Percentiles rank a stretch among this genome's conserved stretches.
phyloP scores from a whole-genome alignment of 2,113 vertebrate species.

The Motacilla tschutschensis region DNA sequence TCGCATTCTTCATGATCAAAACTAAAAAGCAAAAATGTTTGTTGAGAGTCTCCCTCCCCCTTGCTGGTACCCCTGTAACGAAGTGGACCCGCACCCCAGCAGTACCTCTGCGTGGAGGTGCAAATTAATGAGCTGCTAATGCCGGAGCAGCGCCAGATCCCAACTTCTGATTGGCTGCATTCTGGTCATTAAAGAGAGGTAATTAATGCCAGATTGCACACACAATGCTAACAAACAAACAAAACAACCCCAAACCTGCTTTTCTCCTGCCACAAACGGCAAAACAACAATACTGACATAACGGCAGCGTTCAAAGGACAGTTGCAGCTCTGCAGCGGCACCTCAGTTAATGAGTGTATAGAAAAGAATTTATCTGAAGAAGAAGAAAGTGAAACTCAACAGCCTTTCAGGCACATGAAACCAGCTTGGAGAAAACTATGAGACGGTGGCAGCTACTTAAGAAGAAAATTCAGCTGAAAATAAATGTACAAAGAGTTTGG shows the following conservation, averaged over 20 bases:
- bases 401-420: constrained; percentile 55
- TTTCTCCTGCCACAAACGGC: constrained; percentile 49
- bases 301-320: constrained; percentile 51
- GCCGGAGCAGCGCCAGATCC: constrained; percentile 1
- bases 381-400: constrained; percentile 42
- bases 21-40: background rate
- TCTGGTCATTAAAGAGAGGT: constrained; percentile 49
- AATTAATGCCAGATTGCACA: constrained; percentile 66
- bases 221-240: constrained; percentile 54
- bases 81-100: background rate
- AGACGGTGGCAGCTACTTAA: constrained; percentile 27
- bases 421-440: constrained; percentile 32
- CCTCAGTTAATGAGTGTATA: constrained; percentile 53
- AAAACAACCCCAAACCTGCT: constrained; percentile 52
- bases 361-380: constrained; percentile 49
- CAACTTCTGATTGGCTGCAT: constrained; percentile 35
- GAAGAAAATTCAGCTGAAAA: constrained; percentile 36
- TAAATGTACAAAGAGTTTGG: background rate
- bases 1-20: background rate
- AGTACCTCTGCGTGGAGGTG: background rate
- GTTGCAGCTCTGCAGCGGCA: constrained; percentile 22
- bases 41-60: background rate
- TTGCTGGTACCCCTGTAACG: background rate
- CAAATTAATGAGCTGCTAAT: constrained; percentile 46
- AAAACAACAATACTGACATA: constrained; percentile 49